Evolutionary conservation across 2,888 invertebrate species (phyloP), one percentile per base, ranked within the genome.

Genomic region (Merodon equestris): DNA sequence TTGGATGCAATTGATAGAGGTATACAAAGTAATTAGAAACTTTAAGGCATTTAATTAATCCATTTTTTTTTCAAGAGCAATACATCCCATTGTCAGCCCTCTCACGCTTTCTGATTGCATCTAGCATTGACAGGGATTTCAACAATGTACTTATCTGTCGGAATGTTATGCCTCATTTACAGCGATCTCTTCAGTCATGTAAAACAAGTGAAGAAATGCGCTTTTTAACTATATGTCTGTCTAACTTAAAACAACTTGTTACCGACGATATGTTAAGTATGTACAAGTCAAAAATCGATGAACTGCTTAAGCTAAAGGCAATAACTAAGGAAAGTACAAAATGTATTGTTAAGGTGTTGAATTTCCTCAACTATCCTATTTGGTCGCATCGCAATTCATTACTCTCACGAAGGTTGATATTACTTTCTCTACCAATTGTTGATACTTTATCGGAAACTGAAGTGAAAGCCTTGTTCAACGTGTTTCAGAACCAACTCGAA

Each of bases 401-500:
- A 0, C 61, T 90, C 1, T 89, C 89, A 56, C 85, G 89, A 2
- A 83, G 88, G 9, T 84, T 90, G 4, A 83, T 90, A 58, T 64
- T 89, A 1, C 51, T 87, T 9, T 75, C 91, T 9, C 85, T 87
- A 74, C 85, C 86, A 10, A 85, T 86, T 40, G 82, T 91, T 5
- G 68, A 85, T 13, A 72, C 86, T 1, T 81, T 91, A n/a, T 87
- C 86, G 51, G 70, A 87, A 1, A 84, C 83, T 10, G 90, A 91
- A 56, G 81, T 91, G 0, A 82, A 89, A 88, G 83, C 79, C 86
- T 54, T 85, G 1, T 87, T 85, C 60, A 84, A 90, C 85, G 85
- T 90, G 36, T 89, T 90, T 82, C 87, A 90, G 84, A 90, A 86
- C 67, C 90, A 91, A 72, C 84, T 89, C 70, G 91, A 91, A 83